Evolutionary conservation across 92 coral and sea anemone species (phyloP).

Genomic region (Blastomussa wellsi): DNA sequence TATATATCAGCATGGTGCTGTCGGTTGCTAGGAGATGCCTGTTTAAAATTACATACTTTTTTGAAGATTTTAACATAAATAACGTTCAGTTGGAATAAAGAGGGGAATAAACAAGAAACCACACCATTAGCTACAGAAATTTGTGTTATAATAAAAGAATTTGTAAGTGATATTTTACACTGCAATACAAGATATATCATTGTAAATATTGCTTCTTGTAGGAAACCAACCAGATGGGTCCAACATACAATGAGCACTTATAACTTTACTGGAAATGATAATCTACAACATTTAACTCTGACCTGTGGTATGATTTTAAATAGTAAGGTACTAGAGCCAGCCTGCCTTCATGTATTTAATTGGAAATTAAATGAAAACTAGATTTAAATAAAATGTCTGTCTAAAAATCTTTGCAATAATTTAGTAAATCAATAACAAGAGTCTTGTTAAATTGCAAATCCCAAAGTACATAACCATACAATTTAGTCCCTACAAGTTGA

Average conservation of each 20-base stretch:
- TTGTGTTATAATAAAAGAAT: constrained; percentile 30
- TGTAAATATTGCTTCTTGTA: background rate
- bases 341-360: background rate
- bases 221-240: background rate
- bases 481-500: background rate
- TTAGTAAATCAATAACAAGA: background rate
- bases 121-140: constrained; percentile 1
- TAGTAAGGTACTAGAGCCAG: background rate
- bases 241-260: background rate
- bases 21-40: too few relatives aligned
- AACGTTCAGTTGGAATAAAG: background rate
- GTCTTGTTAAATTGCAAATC: background rate
- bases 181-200: background rate
- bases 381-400: background rate
- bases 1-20: too few relatives aligned
- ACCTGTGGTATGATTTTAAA: background rate
- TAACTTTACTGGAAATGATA: background rate
- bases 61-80: too few relatives aligned
- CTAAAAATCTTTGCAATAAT: background rate
- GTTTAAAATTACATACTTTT: too few relatives aligned
- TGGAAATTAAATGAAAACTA: background rate
- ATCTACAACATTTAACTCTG: background rate
- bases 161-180: background rate
- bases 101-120: background rate
- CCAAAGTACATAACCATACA: background rate